Conservation (phyloP, 2,797 vertebrate genomes). For the Muraenolepis orangiensis region DNA sequence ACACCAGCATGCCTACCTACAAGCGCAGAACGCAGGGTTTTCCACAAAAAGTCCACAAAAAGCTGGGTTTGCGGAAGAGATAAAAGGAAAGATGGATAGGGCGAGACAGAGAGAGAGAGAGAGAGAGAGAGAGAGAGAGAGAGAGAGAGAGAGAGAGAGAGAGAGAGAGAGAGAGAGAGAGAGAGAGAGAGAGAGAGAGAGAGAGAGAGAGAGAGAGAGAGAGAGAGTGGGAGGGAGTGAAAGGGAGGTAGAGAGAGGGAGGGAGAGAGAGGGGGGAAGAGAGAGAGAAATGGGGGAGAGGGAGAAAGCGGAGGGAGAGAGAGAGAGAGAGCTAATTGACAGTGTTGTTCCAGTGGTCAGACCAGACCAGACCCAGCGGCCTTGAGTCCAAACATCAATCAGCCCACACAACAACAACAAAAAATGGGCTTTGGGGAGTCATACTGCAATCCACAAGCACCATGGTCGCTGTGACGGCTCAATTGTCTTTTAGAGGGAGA, state of each 20-base stretch:
- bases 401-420: no score
- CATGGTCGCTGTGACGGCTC: not conserved
- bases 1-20: no score
- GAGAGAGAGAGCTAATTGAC: slow-evolving; percentile 64
- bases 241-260: no score
- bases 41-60: no score
- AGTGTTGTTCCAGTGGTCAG: slow-evolving; percentile 63
- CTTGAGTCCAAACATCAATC: slow-evolving; percentile 61
- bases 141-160: no score
- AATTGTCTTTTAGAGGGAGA: not conserved
- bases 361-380: slow-evolving; percentile 32
- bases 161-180: no score
- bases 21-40: no score
- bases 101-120: no score
- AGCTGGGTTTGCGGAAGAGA: slow-evolving; percentile 2
- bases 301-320: slow-evolving; percentile 52
- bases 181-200: no score
- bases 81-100: slow-evolving; percentile 44
- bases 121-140: no score
- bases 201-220: no score
- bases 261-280: not conserved
- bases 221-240: no score
- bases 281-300: slow-evolving; percentile 42
- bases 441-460: slow-evolving; percentile 52
- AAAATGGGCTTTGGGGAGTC: slow-evolving; percentile 60